Evolutionary conservation across 2,797 vertebrate species (phyloP), one percentile per base, ranked within the genome.

Genomic region (Pithecia hirsuta): DNA sequence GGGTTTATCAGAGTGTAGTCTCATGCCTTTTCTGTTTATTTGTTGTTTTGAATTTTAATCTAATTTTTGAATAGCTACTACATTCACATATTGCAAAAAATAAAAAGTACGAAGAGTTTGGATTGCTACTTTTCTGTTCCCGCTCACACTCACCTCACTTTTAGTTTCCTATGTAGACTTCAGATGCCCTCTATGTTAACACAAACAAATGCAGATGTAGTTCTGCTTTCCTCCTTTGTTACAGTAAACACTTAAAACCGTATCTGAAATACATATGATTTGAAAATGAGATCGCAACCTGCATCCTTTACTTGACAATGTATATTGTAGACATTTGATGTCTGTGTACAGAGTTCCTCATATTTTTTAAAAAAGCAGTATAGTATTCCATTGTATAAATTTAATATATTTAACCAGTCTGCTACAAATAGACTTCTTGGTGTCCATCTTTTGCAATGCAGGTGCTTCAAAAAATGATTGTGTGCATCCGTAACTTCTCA

Each of bases 401-500:
- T 36, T 36, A 64, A 76, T 30, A 44, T 44, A 55, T 76, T 52
- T 48, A 57, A 39, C 4, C 22, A 79, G 6, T 55, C 36, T 1
- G 9, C 48, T 39, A 46, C 48, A 19, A 44, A 30, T 46, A 36
- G 39, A 57, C 59, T 19, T 28, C 24, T 33, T 28, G 26, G 17
- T 57, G 78, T 41, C 20, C 9, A 19, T 64, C n/a, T 82, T 74
- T 64, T 75, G 36, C 39, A 52, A 61, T 41, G 20, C 26, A 4
- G 17, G 26, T 36, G 28, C 44, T 19, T n/a, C 36, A 14, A 15
- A 41, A 30, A n/a, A 44, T 61, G 20, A n/a, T 7, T 7, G 9
- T 26, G 20, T 28, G 3, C 41, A 14, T 44, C 9, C 0, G 0
- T 41, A 50, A 52, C 6, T 44, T 75, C 28, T 41, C 39, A 15